phyloP scores from a whole-genome alignment of 2,113 vertebrate species.

The Lipophrys pholis region DNA sequence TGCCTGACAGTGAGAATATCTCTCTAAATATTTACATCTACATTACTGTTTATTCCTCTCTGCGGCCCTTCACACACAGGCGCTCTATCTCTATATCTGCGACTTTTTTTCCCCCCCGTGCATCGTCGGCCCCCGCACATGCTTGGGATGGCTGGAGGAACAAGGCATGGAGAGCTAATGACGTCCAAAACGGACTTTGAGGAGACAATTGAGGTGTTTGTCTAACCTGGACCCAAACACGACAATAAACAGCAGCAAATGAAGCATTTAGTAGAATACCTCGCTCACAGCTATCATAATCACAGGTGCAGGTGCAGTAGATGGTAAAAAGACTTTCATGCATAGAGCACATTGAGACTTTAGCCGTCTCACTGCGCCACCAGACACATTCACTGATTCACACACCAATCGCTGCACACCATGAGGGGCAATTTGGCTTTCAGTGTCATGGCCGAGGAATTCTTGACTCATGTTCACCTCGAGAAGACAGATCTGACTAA shows the following conservation, averaged over 20 bases:
- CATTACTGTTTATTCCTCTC: constrained; percentile 90
- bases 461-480: too few species aligned
- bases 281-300: too few species aligned
- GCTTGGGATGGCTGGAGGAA: constrained; percentile 52
- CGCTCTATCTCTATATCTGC: constrained; percentile 65
- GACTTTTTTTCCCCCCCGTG: constrained; percentile 49
- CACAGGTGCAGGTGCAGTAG: too few species aligned
- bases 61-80: background rate
- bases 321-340: too few species aligned
- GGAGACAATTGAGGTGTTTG: constrained; percentile 15
- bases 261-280: background rate
- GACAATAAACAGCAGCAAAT: background rate
- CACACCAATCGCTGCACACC: too few species aligned
- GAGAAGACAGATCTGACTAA: too few species aligned
- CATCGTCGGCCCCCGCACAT: constrained; percentile 56
- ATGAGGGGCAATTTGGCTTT: too few species aligned
- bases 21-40: constrained; percentile 96
- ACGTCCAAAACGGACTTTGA: constrained; percentile 21
- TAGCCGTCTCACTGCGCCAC: too few species aligned
- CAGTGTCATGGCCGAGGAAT: too few species aligned
- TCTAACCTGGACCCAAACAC: background rate
- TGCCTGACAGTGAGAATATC: constrained; percentile 84
- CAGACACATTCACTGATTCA: too few species aligned
- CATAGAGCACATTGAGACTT: too few species aligned
- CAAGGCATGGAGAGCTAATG: constrained; percentile 22